These are phyloP conservation scores for Micromussa lordhowensis DNA, from an alignment of 92 coral and sea anemone species.

Conservation along the genomic window DNA sequence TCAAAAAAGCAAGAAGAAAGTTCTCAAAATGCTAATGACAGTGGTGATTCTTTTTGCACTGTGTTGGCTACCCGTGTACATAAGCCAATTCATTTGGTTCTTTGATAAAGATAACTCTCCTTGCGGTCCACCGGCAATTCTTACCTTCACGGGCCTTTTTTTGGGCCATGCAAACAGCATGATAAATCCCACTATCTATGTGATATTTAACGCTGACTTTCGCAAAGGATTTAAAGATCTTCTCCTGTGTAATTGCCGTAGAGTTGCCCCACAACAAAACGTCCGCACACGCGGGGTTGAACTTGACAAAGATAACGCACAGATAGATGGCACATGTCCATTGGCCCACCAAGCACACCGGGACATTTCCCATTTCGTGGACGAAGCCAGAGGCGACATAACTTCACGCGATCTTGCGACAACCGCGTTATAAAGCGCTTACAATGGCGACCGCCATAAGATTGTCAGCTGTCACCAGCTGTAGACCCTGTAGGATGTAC, in stretches of 20 bases:
- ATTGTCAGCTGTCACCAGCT: no score
- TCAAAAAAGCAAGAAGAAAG: no score
- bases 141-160: slow-evolving; percentile 60
- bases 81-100: slow-evolving; percentile 66
- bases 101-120: slow-evolving; percentile 42
- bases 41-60: slow-evolving; percentile 80
- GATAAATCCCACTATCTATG: slow-evolving; percentile 82
- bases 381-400: no score
- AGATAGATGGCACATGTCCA: background rate
- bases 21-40: slow-evolving; percentile 75
- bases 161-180: slow-evolving; percentile 82
- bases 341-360: no score
- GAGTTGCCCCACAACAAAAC: slow-evolving; percentile 29
- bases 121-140: slow-evolving; percentile 33
- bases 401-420: no score
- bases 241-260: slow-evolving; percentile 53
- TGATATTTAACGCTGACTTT: slow-evolving; percentile 72
- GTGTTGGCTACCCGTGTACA: slow-evolving; percentile 83
- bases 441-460: no score
- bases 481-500: no score
- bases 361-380: no score
- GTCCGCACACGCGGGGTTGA: background rate
- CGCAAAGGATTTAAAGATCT: slow-evolving; percentile 77
- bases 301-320: slow-evolving; percentile 55
- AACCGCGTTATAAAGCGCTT: background rate